Conservation (phyloP, 2,888 invertebrate species). For the Lottia scabra region DNA sequence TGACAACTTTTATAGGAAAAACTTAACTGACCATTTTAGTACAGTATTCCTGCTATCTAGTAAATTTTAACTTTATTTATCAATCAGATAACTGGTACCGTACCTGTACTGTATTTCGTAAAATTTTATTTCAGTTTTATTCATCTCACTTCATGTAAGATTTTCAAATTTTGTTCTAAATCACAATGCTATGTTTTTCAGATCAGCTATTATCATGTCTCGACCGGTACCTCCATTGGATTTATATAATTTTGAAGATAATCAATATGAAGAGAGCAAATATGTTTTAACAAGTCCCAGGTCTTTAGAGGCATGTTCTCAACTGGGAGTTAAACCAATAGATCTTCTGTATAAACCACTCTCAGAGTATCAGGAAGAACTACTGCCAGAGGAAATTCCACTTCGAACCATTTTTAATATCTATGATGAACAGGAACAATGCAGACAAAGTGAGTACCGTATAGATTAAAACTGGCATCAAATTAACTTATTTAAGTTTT, state of each 20-base stretch:
- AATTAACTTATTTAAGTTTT: too few relatives aligned
- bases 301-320: slow-evolving; percentile 72
- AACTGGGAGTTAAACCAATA: slow-evolving; percentile 70
- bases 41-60: too few relatives aligned
- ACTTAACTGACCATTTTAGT: too few relatives aligned
- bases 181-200: too few relatives aligned
- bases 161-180: too few relatives aligned
- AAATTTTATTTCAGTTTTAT: too few relatives aligned
- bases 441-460: slow-evolving; percentile 55
- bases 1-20: too few relatives aligned
- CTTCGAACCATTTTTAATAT: slow-evolving; percentile 60
- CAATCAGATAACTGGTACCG: too few relatives aligned
- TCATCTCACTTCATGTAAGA: too few relatives aligned
- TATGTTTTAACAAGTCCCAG: slow-evolving; percentile 74
- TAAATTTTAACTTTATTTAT: too few relatives aligned
- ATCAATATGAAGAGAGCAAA: slow-evolving; percentile 70
- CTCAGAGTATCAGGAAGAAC: slow-evolving; percentile 65
- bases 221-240: slow-evolving; percentile 11
- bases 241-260: slow-evolving; percentile 72
- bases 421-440: slow-evolving; percentile 64
- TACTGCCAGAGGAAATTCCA: slow-evolving; percentile 61
- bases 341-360: slow-evolving; percentile 64
- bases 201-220: background rate
- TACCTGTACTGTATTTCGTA: too few relatives aligned
- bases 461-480: too few relatives aligned